Evolutionary conservation across 2,797 vertebrate species (phyloP).

Genomic region (Epinephelus malabaricus): DNA sequence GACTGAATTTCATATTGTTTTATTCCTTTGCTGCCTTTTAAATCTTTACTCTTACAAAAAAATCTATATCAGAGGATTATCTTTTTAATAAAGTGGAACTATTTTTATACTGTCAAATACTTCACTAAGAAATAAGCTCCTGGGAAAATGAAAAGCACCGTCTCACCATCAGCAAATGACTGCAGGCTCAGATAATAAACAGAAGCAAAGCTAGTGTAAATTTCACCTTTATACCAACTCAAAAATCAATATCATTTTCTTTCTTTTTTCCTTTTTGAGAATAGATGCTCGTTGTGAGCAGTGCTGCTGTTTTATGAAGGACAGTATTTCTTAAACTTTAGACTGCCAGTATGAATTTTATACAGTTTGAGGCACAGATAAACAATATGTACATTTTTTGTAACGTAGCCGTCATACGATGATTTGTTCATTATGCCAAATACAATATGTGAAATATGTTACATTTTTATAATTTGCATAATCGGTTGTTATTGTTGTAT

Average conservation of each 20-base stretch:
- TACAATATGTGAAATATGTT: slow-evolving; percentile 61
- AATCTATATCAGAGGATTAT: slow-evolving; percentile 33
- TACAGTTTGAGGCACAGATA: slow-evolving; percentile 42
- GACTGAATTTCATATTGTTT: slow-evolving; percentile 41
- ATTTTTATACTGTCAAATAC: slow-evolving; percentile 56
- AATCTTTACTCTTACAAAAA: slow-evolving; percentile 32
- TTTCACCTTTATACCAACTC: slow-evolving; percentile 32
- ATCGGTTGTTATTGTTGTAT: slow-evolving; percentile 61
- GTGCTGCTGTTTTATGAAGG: slow-evolving; percentile 61
- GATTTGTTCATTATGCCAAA: slow-evolving; percentile 62
- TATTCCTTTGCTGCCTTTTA: slow-evolving; percentile 16
- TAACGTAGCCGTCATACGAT: slow-evolving; percentile 55
- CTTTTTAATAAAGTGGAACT: slow-evolving; percentile 51
- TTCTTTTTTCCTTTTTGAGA: slow-evolving; percentile 17
- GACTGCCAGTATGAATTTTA: slow-evolving; percentile 54
- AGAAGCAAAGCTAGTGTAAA: slow-evolving; percentile 21
- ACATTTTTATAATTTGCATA: slow-evolving; percentile 68
- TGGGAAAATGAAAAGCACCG: slow-evolving; percentile 3
- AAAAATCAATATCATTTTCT: neutral
- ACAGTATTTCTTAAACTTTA: slow-evolving; percentile 58
- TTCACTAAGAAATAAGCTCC: slow-evolving; percentile 40
- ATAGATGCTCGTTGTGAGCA: slow-evolving; percentile 55
- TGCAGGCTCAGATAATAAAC: slow-evolving; percentile 35
- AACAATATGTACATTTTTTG: slow-evolving; percentile 59
- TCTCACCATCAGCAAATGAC: slow-evolving; percentile 40